phyloP scores from a whole-genome alignment of 2,797 vertebrate species.

The Erithacus rubecula region DNA sequence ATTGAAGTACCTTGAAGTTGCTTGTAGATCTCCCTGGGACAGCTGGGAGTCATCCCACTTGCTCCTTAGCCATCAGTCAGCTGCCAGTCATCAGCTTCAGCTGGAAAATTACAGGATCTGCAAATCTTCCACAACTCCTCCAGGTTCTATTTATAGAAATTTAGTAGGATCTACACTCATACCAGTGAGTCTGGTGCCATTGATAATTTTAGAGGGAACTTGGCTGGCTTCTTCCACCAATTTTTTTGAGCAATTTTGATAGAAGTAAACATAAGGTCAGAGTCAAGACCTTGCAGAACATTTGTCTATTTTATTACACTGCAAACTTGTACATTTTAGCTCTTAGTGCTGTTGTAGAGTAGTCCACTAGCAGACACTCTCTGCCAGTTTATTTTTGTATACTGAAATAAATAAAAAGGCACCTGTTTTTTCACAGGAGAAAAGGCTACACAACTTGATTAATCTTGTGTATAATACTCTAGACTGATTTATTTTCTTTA shows the following conservation, averaged over 20 bases:
- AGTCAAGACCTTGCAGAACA: constrained; percentile 7
- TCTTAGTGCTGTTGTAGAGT: not conserved
- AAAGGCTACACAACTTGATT: not conserved
- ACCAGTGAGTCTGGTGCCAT: constrained; percentile 50
- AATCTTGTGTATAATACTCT: not conserved
- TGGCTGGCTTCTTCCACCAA: constrained; percentile 48
- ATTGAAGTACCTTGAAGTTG: not conserved
- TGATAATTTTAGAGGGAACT: constrained; percentile 66
- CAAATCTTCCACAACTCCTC: constrained; percentile 51
- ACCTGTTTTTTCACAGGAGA: not conserved
- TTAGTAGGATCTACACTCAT: constrained; percentile 37
- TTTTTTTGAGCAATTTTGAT: constrained; percentile 52
- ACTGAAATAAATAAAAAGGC: not conserved
- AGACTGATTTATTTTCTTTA: not conserved
- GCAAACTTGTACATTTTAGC: not conserved
- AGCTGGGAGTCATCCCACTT: not conserved
- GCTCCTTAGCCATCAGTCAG: not conserved
- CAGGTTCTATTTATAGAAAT: constrained; percentile 59
- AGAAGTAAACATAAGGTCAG: constrained; percentile 39
- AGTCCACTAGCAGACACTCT: constrained; percentile 8
- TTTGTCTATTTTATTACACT: constrained; percentile 24
- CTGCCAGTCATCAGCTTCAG: constrained; percentile 39
- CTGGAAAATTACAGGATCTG: constrained; percentile 53
- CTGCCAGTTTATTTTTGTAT: constrained; percentile 10
- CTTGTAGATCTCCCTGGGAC: not conserved